phyloP scores from a whole-genome alignment of 2,888 invertebrate species.

The Coecobrya sp. region DNA sequence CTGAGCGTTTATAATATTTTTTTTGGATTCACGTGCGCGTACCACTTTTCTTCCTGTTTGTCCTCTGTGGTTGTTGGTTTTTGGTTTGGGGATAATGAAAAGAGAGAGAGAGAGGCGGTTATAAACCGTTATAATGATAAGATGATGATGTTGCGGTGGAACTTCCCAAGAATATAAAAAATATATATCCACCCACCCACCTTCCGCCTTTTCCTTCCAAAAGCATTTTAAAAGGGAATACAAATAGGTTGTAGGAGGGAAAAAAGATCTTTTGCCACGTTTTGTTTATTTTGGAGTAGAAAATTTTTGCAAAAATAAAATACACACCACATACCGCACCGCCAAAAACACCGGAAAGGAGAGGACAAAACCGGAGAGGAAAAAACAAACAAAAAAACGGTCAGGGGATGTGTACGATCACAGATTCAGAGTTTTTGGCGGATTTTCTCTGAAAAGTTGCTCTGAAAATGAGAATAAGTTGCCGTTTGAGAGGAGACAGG shows the following conservation, averaged over 20 bases:
- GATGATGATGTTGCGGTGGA: no score
- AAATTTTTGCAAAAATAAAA: not conserved
- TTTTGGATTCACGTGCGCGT: no score
- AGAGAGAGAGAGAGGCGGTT: no score
- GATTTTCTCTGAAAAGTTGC: no score
- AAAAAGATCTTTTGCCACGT: not conserved
- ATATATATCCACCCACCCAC: not conserved
- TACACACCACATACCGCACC: not conserved
- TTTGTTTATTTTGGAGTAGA: not conserved
- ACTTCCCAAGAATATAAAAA: no score
- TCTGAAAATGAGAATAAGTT: no score
- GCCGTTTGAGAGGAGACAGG: no score
- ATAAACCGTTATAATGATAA: no score
- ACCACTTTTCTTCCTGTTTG: no score
- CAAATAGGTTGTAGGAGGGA: not conserved
- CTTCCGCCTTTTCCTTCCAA: not conserved
- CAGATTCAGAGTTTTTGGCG: not conserved
- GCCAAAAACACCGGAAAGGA: not conserved
- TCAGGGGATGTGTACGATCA: not conserved
- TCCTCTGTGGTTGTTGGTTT: no score
- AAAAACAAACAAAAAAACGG: not conserved
- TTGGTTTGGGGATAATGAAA: no score
- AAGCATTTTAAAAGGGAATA: not conserved
- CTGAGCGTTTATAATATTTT: no score
- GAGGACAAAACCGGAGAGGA: not conserved